Percentiles rank a stretch among this genome's conserved stretches.
Evolutionary conservation across 2,113 vertebrate species (phyloP).

Genomic region (Rhinogobius similis): DNA sequence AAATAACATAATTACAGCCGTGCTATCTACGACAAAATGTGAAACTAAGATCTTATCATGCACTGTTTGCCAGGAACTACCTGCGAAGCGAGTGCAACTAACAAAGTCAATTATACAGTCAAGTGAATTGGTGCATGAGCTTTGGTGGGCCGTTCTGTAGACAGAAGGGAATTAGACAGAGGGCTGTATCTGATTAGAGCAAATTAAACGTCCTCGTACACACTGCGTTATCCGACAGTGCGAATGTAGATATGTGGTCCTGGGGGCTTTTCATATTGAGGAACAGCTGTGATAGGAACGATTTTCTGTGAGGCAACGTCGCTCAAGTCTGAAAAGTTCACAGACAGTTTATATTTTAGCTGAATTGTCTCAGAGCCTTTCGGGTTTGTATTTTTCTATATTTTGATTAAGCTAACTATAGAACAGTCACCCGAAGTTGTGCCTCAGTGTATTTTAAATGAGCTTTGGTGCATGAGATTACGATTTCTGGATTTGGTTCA

Average conservation of each 20-base stretch:
- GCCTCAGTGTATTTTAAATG: background rate
- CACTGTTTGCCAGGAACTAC: background rate
- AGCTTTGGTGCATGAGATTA: background rate
- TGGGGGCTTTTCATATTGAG: constrained; percentile 13
- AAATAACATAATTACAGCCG: background rate
- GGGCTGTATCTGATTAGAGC: constrained; percentile 29
- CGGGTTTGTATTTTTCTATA: background rate
- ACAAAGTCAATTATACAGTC: background rate
- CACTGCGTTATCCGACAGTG: constrained; percentile 30
- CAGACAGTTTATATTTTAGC: background rate
- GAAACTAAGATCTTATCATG: background rate
- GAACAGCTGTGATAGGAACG: constrained; percentile 9
- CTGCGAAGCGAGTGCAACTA: background rate
- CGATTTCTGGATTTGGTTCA: background rate
- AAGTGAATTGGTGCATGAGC: constrained; percentile 1
- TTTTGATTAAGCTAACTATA: background rate
- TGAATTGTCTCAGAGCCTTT: background rate
- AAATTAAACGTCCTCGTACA: constrained; percentile 27
- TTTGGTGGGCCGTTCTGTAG: constrained; percentile 5
- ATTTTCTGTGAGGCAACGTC: background rate
- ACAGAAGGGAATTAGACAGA: constrained; percentile 22
- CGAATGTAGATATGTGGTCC: constrained; percentile 14
- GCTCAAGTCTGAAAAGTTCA: background rate
- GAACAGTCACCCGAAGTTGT: background rate
- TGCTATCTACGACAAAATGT: background rate